Evolutionary conservation across 2,113 vertebrate genomes (phyloP).

Genomic region (Gallinago jamesoni): DNA sequence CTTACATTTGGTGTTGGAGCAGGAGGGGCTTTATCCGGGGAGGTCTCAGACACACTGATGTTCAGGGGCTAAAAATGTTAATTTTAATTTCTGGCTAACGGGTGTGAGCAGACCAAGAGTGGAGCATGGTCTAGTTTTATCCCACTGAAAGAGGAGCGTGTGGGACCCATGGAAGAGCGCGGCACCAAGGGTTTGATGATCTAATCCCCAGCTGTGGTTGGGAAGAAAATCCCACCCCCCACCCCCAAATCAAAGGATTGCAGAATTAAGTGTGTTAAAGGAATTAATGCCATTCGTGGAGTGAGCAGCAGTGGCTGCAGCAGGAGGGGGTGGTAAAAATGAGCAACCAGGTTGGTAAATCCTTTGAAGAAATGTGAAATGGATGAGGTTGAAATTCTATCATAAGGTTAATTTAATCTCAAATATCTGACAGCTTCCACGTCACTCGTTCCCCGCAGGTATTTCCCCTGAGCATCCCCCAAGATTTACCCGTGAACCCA

Average conservation of each 20-base stretch:
- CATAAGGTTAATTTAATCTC: not conserved
- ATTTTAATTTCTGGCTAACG: not conserved
- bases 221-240: not conserved
- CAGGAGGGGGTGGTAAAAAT: not conserved
- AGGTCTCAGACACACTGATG: rapidly evolving
- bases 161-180: not conserved
- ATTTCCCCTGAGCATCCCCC: not conserved
- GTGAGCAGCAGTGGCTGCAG: not conserved
- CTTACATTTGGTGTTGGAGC: not conserved
- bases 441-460: not conserved
- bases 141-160: not conserved
- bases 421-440: not conserved
- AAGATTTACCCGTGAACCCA: not conserved
- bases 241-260: not conserved
- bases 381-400: not conserved
- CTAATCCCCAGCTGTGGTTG: not conserved
- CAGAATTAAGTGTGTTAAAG: not conserved
- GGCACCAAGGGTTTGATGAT: not conserved
- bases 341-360: not conserved
- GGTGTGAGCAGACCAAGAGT: not conserved
- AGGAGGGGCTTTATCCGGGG: not conserved
- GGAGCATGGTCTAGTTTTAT: rapidly evolving
- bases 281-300: not conserved
- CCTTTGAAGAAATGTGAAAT: not conserved
- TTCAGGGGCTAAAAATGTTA: not conserved